phyloP scores from a whole-genome alignment of 2,113 vertebrate genomes.

The Apteryx mantelli region DNA sequence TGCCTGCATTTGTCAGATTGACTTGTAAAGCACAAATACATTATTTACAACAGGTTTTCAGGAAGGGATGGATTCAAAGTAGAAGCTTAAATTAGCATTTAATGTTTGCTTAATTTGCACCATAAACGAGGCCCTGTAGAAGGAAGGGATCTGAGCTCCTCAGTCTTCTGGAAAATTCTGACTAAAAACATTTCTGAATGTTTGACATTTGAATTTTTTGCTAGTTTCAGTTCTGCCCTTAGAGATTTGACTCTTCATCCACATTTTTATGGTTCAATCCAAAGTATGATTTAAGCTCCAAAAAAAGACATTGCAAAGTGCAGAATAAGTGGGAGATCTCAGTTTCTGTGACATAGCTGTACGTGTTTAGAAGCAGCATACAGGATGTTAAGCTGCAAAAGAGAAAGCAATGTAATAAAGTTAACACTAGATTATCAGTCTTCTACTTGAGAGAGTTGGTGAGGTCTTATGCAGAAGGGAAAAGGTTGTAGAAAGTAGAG shows the following conservation, averaged over 20 bases:
- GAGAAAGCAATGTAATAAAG: not conserved
- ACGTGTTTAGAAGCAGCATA: not conserved
- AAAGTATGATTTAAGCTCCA: not conserved
- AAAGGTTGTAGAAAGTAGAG: not conserved
- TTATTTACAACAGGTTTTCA: not conserved
- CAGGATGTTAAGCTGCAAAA: not conserved
- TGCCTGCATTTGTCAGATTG: not conserved
- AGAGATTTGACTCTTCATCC: not conserved
- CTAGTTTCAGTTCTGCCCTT: not conserved
- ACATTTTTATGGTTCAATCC: not conserved
- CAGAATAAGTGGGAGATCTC: not conserved
- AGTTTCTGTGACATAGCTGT: not conserved
- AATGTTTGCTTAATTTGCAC: not conserved
- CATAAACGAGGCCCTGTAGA: rapidly evolving
- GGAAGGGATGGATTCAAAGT: not conserved
- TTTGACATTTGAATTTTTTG: not conserved
- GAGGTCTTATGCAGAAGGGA: not conserved
- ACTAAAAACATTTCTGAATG: not conserved
- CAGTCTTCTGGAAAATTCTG: not conserved
- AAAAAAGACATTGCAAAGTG: not conserved
- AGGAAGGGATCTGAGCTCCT: not conserved
- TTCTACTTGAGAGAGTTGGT: not conserved
- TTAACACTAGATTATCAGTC: not conserved
- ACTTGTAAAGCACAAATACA: not conserved
- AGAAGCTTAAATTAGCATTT: not conserved